phyloP scores from a whole-genome alignment of 2,888 invertebrate species.

The Dolichomitus sp. region DNA sequence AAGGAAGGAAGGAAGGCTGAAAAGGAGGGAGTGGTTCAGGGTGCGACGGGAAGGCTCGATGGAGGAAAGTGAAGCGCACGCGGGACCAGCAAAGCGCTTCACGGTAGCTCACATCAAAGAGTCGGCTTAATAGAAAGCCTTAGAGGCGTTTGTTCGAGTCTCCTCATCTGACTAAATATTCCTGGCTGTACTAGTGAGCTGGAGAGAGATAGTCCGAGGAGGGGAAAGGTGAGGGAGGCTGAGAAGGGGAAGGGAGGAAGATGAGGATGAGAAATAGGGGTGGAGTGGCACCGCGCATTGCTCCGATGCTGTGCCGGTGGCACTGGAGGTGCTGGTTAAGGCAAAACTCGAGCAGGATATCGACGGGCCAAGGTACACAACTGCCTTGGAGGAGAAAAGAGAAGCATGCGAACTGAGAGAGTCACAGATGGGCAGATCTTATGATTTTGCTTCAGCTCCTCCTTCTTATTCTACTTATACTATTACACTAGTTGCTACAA shows the following conservation, averaged over 20 bases:
- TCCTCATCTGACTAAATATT: conserved; percentile 86
- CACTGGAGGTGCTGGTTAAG: conserved; percentile 33
- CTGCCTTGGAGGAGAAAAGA: conserved; percentile 76
- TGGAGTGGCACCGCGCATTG: conserved; percentile 36
- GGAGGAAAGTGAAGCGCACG: conserved; percentile 61
- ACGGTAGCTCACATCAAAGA: conserved; percentile 85
- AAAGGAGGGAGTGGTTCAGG: conserved; percentile 55
- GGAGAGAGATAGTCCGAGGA: conserved; percentile 18
- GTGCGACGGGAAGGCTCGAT: conserved; percentile 55
- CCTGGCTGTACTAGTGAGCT: conserved; percentile 76
- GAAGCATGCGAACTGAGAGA: conserved; percentile 21
- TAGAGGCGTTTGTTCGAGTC: conserved; percentile 88
- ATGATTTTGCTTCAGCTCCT: conserved; percentile 22
- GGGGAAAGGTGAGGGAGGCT: conserved; percentile 2
- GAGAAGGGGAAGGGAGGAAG: background rate
- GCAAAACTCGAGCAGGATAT: conserved; percentile 73
- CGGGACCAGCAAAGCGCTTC: conserved; percentile 80
- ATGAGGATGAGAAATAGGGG: conserved; percentile 42
- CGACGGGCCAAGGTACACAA: conserved; percentile 84
- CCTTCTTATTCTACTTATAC: background rate
- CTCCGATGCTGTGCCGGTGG: conserved; percentile 41
- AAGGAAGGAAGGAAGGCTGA: conserved; percentile 40
- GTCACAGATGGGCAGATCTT: conserved; percentile 41
- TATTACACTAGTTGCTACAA: background rate
- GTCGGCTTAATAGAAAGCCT: conserved; percentile 88